Percentiles rank a stretch among this genome's conserved stretches.
Conservation (phyloP, 2,888 invertebrate species). For the Platycheirus rosarum region DNA sequence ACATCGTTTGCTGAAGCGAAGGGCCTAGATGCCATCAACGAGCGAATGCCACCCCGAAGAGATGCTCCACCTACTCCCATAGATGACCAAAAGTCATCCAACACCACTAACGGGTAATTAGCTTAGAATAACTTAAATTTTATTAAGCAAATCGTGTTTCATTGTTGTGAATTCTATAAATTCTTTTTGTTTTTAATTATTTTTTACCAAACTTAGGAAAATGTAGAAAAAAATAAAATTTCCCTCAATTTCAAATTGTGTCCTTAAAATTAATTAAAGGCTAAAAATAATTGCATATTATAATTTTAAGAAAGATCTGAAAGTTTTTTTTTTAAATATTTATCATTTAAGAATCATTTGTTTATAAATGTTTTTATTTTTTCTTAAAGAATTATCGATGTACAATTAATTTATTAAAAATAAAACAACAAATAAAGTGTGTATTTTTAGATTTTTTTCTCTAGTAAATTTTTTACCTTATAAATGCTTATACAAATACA, state of each 20-base stretch:
- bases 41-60: slow-evolving; percentile 98
- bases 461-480: slow-evolving; percentile 70
- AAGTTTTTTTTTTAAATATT: slow-evolving; percentile 53
- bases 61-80: slow-evolving; percentile 89
- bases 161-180: slow-evolving; percentile 67
- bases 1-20: slow-evolving; percentile 99
- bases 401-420: slow-evolving; percentile 57
- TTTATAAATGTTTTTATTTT: slow-evolving; percentile 24
- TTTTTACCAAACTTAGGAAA: slow-evolving; percentile 59
- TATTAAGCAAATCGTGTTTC: slow-evolving; percentile 70
- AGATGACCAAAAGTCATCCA: slow-evolving; percentile 77
- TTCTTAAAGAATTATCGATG: slow-evolving; percentile 30
- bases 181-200: slow-evolving; percentile 24
- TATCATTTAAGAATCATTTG: slow-evolving; percentile 22
- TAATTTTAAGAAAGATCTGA: background rate
- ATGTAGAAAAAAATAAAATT: slow-evolving; percentile 20
- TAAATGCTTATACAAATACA: slow-evolving; percentile 65
- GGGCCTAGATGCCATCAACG: slow-evolving; percentile 99
- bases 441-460: slow-evolving; percentile 68
- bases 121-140: slow-evolving; percentile 52
- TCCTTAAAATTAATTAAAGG: slow-evolving; percentile 54
- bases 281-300: slow-evolving; percentile 14
- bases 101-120: slow-evolving; percentile 68
- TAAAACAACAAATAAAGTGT: slow-evolving; percentile 36
- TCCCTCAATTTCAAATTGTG: slow-evolving; percentile 61